phyloP scores from a whole-genome alignment of 2,888 invertebrate species.

The Cheilosia variabilis region DNA sequence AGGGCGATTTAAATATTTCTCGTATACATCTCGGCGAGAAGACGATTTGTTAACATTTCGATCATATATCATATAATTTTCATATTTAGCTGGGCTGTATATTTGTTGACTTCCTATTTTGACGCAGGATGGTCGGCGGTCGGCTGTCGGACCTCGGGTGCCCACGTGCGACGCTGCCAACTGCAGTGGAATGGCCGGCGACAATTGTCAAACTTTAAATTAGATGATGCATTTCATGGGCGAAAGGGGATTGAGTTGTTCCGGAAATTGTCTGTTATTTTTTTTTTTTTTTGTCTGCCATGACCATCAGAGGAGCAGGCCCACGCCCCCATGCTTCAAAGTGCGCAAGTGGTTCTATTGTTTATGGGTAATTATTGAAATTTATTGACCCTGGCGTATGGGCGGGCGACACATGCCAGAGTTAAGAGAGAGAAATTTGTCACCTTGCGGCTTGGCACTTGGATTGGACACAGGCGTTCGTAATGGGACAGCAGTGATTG shows the following conservation, averaged over 20 bases:
- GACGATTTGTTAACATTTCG: constrained; percentile 74
- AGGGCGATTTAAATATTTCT: constrained; percentile 55
- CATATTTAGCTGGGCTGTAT: constrained; percentile 54
- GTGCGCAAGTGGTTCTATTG: constrained; percentile 19
- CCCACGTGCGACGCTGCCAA: constrained; percentile 61
- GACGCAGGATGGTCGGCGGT: constrained; percentile 52
- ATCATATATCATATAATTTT: constrained; percentile 75
- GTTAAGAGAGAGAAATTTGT: background rate
- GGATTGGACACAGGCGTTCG: background rate
- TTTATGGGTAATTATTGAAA: constrained; percentile 39
- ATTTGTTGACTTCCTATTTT: constrained; percentile 50
- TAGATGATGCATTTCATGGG: constrained; percentile 43
- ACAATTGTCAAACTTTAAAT: constrained; percentile 71
- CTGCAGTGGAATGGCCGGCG: constrained; percentile 14
- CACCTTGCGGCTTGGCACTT: background rate
- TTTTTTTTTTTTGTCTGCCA: constrained; percentile 14
- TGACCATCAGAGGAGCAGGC: background rate
- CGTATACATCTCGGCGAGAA: background rate
- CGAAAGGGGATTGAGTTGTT: constrained; percentile 52
- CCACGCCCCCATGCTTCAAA: constrained; percentile 48
- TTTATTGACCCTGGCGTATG: constrained; percentile 6
- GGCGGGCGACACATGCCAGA: constrained; percentile 15
- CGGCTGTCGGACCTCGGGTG: background rate
- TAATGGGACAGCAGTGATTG: background rate
- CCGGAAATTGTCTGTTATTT: constrained; percentile 45